These are phyloP conservation scores for Dendrolimus houi DNA, from an alignment of 2,888 invertebrate genomes.

Conservation along the genomic window DNA sequence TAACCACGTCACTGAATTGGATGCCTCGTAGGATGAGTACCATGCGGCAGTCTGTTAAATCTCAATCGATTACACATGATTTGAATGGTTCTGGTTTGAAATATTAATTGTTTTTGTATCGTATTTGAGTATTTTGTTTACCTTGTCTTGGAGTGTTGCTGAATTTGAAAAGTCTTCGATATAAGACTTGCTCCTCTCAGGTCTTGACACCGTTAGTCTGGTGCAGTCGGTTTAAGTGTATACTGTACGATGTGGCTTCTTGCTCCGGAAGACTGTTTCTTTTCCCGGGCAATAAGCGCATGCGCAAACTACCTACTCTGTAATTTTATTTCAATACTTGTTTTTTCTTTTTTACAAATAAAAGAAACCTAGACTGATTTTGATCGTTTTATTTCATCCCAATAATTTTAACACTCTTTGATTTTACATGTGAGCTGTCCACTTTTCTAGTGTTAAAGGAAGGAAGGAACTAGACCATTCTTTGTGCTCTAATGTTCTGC, in stretches of 20 bases:
- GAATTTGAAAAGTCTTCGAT: neutral
- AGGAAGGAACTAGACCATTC: too few species aligned
- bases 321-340: conserved; percentile 40
- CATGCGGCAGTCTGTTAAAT: too few species aligned
- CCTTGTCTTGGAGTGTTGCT: too few species aligned
- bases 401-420: neutral
- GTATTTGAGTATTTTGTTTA: too few species aligned
- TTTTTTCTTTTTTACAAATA: conserved; percentile 71
- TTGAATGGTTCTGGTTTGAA: too few species aligned
- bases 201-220: neutral
- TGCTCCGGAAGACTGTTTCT: conserved; percentile 72
- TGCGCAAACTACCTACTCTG: conserved; percentile 49
- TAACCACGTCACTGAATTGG: too few species aligned
- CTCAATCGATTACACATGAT: too few species aligned
- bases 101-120: too few species aligned
- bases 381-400: conserved; percentile 25
- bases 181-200: neutral
- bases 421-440: too few species aligned
- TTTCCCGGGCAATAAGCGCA: conserved; percentile 74
- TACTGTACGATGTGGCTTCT: conserved; percentile 49
- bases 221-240: conserved; percentile 20
- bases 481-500: too few species aligned
- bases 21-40: too few species aligned
- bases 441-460: too few species aligned
- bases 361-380: conserved; percentile 67